phyloP scores from a whole-genome alignment of 2,113 vertebrate genomes.

The Chelonoidis abingdonii region DNA sequence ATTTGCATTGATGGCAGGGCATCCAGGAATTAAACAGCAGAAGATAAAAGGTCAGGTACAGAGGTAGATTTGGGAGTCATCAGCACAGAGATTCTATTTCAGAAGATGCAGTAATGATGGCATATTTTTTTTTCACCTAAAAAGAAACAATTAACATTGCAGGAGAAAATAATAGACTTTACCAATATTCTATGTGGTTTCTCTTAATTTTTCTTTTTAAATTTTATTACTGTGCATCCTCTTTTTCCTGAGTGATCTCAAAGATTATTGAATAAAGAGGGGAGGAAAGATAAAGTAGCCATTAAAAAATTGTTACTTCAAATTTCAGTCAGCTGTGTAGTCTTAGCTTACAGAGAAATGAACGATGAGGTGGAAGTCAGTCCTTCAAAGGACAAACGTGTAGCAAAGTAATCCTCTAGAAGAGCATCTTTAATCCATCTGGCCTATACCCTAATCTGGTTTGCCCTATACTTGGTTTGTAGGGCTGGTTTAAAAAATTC shows the following conservation, averaged over 20 bases:
- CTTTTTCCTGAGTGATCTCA: background rate
- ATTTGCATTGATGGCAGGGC: background rate
- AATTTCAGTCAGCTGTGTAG: background rate
- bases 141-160: background rate
- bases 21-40: background rate
- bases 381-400: background rate
- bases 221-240: background rate
- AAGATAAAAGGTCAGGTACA: background rate
- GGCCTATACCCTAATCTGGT: background rate
- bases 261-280: background rate
- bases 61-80: background rate
- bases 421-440: background rate
- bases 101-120: background rate
- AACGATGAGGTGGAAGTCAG: background rate
- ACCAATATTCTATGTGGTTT: rapidly evolving
- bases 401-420: background rate
- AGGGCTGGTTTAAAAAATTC: background rate
- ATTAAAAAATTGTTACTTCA: background rate
- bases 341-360: background rate
- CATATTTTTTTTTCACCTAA: background rate
- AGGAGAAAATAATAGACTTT: background rate
- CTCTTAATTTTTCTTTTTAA: background rate
- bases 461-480: background rate
- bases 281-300: background rate
- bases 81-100: background rate